Evolutionary conservation across 2,888 invertebrate species (phyloP).

Genomic region (Thecocarcelia acutangulata): DNA sequence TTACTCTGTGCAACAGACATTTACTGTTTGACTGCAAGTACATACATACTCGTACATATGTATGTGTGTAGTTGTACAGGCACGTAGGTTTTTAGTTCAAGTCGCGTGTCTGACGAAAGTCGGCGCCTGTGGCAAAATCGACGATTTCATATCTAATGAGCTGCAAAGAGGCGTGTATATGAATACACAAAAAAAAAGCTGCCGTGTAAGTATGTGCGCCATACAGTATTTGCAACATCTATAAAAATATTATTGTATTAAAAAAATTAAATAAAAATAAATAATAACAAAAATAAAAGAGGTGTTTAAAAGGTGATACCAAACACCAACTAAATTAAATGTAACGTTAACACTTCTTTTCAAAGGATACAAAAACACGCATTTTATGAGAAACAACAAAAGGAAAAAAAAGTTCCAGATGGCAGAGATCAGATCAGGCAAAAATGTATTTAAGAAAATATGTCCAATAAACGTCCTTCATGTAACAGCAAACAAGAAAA

Average conservation of each 20-base stretch:
- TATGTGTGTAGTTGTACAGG: conserved; percentile 17
- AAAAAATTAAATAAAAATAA: not conserved
- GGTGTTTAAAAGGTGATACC: conserved; percentile 38
- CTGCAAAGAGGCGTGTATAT: conserved; percentile 59
- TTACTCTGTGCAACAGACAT: conserved; percentile 3
- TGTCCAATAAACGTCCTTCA: conserved; percentile 51
- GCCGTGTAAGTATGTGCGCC: conserved; percentile 13
- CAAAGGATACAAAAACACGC: not conserved
- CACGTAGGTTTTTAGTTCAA: conserved; percentile 59
- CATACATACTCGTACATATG: conserved; percentile 8
- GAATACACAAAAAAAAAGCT: conserved; percentile 19
- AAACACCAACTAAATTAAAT: conserved; percentile 44
- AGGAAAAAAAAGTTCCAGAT: not conserved
- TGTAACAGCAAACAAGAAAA: not conserved
- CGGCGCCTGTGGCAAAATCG: conserved; percentile 62
- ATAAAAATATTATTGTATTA: conserved; percentile 27
- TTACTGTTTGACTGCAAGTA: not conserved
- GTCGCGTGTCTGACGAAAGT: conserved; percentile 69
- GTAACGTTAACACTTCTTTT: conserved; percentile 26
- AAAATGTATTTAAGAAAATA: not conserved
- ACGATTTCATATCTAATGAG: conserved; percentile 63
- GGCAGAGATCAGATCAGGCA: conserved; percentile 10
- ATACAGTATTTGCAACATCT: conserved; percentile 40
- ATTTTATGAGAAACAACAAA: not conserved
- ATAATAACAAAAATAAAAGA: not conserved